Percentiles rank a stretch among this genome's conserved stretches.
Conservation (phyloP, 2,113 vertebrate genomes). For the Dicrurus megarhynchus region DNA sequence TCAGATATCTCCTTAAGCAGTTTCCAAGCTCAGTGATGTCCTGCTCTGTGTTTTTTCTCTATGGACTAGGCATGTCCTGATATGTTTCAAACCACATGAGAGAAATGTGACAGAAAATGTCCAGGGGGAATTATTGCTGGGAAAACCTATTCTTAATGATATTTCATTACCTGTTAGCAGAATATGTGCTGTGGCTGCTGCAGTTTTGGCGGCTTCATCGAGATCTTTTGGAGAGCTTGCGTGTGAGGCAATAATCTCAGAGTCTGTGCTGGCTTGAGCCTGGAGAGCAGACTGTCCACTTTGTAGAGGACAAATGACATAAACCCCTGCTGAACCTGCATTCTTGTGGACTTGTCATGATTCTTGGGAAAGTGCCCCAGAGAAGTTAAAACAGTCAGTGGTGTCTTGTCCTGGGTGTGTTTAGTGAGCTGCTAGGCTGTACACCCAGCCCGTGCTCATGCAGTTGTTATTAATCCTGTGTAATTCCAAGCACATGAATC, state of each 20-base stretch:
- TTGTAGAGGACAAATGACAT: background rate
- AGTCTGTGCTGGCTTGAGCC: background rate
- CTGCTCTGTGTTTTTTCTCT: background rate
- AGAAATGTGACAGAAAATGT: background rate
- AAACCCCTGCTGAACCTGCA: background rate
- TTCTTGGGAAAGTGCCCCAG: background rate
- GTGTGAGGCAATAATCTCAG: background rate
- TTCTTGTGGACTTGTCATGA: background rate
- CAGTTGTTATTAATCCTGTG: background rate
- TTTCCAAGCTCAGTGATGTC: background rate
- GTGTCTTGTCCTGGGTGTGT: background rate
- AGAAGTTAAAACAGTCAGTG: background rate
- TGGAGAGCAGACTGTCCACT: background rate
- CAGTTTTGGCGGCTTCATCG: background rate
- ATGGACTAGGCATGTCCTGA: background rate
- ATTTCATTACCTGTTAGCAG: background rate
- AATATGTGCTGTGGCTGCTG: background rate
- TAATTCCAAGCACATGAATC: background rate
- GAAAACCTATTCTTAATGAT: background rate
- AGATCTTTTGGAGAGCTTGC: background rate
- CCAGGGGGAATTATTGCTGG: background rate
- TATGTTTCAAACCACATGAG: background rate
- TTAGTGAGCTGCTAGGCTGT: background rate
- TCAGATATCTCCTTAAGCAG: background rate
- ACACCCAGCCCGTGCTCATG: background rate